Evolutionary conservation across 2,797 vertebrate species (phyloP).

Genomic region (Austrolebias charrua): DNA sequence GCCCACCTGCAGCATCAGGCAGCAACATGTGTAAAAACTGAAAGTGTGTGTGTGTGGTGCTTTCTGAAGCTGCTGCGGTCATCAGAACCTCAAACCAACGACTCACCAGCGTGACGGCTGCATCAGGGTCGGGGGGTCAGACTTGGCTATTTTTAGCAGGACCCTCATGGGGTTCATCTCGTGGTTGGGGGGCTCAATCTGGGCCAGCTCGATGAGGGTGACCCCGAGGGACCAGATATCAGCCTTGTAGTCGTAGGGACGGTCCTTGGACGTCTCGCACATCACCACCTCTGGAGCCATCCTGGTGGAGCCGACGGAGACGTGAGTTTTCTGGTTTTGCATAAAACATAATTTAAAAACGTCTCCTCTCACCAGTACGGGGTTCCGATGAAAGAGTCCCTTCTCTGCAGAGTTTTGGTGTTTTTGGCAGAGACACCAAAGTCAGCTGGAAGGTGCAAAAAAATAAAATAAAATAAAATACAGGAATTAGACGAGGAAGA

Average conservation of each 20-base stretch:
- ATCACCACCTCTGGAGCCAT: slow-evolving; percentile 99
- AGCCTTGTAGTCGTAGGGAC: slow-evolving; percentile 96
- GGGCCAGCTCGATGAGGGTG: slow-evolving; percentile 96
- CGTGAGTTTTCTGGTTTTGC: not conserved
- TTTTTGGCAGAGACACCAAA: slow-evolving; percentile 99
- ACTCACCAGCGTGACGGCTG: slow-evolving; percentile 93
- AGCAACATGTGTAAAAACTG: too few relatives aligned
- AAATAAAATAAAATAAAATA: too few relatives aligned
- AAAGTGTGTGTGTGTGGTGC: too few relatives aligned
- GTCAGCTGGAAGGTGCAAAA: slow-evolving; percentile 85
- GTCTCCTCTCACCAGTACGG: slow-evolving; percentile 90
- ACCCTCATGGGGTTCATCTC: slow-evolving; percentile 98
- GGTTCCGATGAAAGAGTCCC: slow-evolving; percentile 98
- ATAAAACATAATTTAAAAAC: too few relatives aligned
- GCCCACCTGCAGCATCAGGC: too few relatives aligned
- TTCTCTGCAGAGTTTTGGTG: slow-evolving; percentile 94
- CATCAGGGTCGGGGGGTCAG: slow-evolving; percentile 90
- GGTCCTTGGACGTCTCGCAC: slow-evolving; percentile 98
- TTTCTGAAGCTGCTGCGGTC: too few relatives aligned
- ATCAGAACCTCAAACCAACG: not conserved
- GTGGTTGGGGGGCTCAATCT: slow-evolving; percentile 96
- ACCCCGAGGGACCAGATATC: slow-evolving; percentile 98
- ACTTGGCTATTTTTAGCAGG: slow-evolving; percentile 95
- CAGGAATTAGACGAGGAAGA: slow-evolving; percentile 20
- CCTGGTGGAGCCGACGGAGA: slow-evolving; percentile 69